Evolutionary conservation across 2,888 invertebrate genomes (phyloP), one percentile per base, ranked within the genome.

Genomic region (Hyles lineata): DNA sequence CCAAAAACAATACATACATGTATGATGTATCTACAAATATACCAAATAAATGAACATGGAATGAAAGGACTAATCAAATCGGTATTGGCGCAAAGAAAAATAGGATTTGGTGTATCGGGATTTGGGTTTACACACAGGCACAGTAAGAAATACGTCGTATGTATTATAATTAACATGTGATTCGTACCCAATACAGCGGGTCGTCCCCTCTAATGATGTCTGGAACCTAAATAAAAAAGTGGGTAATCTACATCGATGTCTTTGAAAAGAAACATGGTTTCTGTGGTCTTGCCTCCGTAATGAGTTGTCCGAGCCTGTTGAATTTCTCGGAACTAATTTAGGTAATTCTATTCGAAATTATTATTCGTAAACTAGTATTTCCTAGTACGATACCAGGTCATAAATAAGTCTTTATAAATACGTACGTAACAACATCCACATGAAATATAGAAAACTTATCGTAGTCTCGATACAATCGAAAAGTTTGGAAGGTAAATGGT

Each of bases 201-300:
- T 9, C 25, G 70, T 58, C 55, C 55, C 29, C n/a, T 11, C 63
- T 21, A 35, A 61, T 7, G 62, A 67, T 71, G 72, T 61, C 29
- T 60, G 69, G 71, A 70, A 73, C 73, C 76, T 75, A 59, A 58
- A 72, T 76, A 52, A 71, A 35, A 63, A 63, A 63, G 21, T 43
- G 15, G 21, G 43, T 62, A 43, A 62, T 62, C 61, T 62, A 43
- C 43, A 63, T 43, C 15, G 35, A 21, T 21, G 35, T n/a, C 43
- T n/a, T 32, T 63, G 21, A 35, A 63, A 63, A 21, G 35, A 63
- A 43, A 63, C 21, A 55, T n/a, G n/a, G 19, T 55, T 55, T n/a
- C 55, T 19, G 52, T 17, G 52, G 19, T 17, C 19, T n/a, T 55
- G n/a, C 55, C 6, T 55, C 17, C 55, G 55, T 55, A 55, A n/a